Percentiles rank a stretch among this genome's conserved stretches.
These are phyloP conservation scores for Peromyscus eremicus DNA, from an alignment of 2,797 vertebrate genomes.

Conservation along the genomic window DNA sequence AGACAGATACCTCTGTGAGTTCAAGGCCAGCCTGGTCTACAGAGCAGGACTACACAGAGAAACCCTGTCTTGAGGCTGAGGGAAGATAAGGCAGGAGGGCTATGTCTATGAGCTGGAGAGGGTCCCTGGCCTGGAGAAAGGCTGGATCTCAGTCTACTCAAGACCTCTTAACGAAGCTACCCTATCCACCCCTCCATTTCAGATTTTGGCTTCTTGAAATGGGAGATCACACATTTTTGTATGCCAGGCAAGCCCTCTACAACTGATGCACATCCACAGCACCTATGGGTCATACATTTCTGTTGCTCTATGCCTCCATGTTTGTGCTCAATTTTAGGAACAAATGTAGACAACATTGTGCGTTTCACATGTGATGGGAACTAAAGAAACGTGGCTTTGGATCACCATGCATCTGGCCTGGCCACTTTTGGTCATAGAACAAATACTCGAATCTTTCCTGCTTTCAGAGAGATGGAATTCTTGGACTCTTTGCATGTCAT, in stretches of 20 bases:
- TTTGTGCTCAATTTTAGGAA: not conserved
- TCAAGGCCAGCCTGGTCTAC: not conserved
- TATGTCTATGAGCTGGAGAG: no score
- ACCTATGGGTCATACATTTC: not conserved
- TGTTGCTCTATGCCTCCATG: not conserved
- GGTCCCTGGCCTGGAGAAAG: not conserved
- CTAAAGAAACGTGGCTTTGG: accelerated
- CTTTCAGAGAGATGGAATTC: not conserved
- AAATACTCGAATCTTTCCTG: not conserved
- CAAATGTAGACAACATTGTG: accelerated
- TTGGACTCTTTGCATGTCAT: not conserved
- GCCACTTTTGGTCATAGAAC: not conserved
- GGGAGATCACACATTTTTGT: no score
- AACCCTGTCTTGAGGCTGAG: not conserved
- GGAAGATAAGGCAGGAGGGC: not conserved
- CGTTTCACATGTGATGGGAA: not conserved
- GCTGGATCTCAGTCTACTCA: accelerated
- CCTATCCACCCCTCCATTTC: not conserved
- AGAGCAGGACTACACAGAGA: not conserved
- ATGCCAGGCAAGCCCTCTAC: not conserved
- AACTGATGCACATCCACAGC: not conserved
- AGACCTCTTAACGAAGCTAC: not conserved
- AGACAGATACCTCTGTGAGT: not conserved
- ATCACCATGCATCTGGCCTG: no score
- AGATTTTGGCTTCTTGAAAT: not conserved